Evolutionary conservation across 2,888 invertebrate species (phyloP).

Genomic region (Cenopis cana): DNA sequence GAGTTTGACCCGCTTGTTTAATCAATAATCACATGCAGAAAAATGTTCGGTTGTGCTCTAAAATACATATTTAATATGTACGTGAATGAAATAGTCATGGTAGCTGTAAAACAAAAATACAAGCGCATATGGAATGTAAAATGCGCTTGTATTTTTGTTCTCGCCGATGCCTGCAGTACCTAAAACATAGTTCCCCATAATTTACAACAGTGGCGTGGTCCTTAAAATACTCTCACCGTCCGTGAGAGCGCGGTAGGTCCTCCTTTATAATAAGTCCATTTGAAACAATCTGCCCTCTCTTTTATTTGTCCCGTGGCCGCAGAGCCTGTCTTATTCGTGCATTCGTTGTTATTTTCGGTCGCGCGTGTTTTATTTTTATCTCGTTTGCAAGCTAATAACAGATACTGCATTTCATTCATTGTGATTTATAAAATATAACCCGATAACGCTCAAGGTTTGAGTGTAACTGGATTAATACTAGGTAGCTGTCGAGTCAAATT

Average conservation of each 20-base stretch:
- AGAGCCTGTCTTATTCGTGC: constrained; percentile 58
- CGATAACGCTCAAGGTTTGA: neutral
- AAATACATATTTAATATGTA: too few relatives aligned
- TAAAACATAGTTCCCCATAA: constrained; percentile 11
- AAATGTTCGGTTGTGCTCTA: neutral
- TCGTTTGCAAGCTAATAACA: constrained; percentile 32
- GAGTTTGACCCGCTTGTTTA: neutral
- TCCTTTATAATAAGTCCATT: constrained; percentile 72
- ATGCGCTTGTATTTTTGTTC: too few relatives aligned
- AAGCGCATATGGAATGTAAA: neutral
- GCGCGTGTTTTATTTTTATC: constrained; percentile 59
- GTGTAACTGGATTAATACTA: constrained; percentile 21
- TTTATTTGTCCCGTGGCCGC: constrained; percentile 60
- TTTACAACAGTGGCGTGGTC: constrained; percentile 2
- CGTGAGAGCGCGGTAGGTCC: constrained; percentile 64
- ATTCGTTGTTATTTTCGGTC: constrained; percentile 52
- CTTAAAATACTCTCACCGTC: constrained; percentile 28
- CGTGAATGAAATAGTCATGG: too few relatives aligned
- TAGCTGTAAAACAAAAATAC: neutral
- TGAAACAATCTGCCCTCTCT: constrained; percentile 67
- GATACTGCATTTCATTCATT: constrained; percentile 18
- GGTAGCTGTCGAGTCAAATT: constrained; percentile 10
- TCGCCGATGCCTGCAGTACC: neutral
- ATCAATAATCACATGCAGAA: constrained; percentile 1
- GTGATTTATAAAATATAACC: neutral